These are phyloP conservation scores for Acrobasis consociella DNA, from an alignment of 2,888 invertebrate genomes.

Conservation along the genomic window DNA sequence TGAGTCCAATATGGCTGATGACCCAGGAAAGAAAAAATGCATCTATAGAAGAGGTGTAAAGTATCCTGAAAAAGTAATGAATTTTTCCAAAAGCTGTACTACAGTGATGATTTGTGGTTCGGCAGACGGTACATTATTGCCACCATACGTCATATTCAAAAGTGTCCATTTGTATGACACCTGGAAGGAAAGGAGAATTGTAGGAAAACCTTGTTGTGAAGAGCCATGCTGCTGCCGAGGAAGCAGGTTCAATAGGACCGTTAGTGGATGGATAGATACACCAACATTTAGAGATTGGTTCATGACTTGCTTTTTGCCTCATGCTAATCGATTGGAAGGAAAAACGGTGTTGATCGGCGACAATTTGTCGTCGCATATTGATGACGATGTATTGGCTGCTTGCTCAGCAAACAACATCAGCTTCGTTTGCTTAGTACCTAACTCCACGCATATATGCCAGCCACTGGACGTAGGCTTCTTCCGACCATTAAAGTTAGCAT, in stretches of 20 bases:
- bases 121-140: constrained; percentile 27
- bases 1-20: constrained; percentile 49
- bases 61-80: constrained; percentile 25
- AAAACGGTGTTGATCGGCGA: constrained; percentile 32
- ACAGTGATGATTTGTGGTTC: constrained; percentile 29
- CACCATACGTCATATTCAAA: constrained; percentile 34
- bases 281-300: constrained; percentile 30
- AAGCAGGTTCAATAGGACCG: constrained; percentile 27
- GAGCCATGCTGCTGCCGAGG: constrained; percentile 27
- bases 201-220: constrained; percentile 26
- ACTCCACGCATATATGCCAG: constrained; percentile 32
- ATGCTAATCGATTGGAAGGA: constrained; percentile 27
- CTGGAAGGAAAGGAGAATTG: constrained; percentile 20
- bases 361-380: constrained; percentile 33
- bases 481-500: constrained; percentile 24
- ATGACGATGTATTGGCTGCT: constrained; percentile 26
- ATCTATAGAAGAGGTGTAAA: constrained; percentile 33
- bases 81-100: constrained; percentile 26
- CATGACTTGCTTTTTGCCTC: constrained; percentile 28
- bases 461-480: constrained; percentile 17
- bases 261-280: constrained; percentile 31
- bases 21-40: constrained; percentile 43
- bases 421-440: constrained; percentile 32
- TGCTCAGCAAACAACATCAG: constrained; percentile 28
- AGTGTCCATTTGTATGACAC: constrained; percentile 20